These are phyloP conservation scores for Sceloporus undulatus DNA, from an alignment of 2,113 vertebrate species.

Conservation along the genomic window DNA sequence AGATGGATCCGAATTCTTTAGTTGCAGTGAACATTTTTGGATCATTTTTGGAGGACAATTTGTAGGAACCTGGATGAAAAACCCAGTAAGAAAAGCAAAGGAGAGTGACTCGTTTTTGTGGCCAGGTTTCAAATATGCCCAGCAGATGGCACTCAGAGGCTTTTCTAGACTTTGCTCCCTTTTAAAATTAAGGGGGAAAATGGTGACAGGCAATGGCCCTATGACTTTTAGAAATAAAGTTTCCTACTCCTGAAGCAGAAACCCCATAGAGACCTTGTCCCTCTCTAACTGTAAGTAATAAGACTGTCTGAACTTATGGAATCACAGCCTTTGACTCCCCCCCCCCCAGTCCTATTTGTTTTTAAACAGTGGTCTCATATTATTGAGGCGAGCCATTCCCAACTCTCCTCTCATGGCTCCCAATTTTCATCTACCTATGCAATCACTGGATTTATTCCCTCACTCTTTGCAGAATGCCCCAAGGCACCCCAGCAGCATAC, in stretches of 20 bases:
- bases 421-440: neutral
- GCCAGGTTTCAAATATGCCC: neutral
- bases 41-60: no score
- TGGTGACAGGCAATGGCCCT: neutral
- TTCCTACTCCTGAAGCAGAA: neutral
- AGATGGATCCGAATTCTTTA: neutral
- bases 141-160: constrained; percentile 21
- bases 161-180: neutral
- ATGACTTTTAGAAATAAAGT: neutral
- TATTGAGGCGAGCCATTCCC: neutral
- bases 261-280: neutral
- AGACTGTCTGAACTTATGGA: neutral
- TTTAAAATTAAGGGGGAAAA: neutral
- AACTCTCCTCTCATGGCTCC: neutral
- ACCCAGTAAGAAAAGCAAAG: neutral
- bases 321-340: neutral
- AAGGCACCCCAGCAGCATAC: neutral
- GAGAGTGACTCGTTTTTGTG: neutral
- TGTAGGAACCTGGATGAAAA: neutral
- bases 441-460: no score
- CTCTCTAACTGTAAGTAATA: no score
- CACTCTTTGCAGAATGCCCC: neutral
- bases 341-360: no score
- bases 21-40: neutral
- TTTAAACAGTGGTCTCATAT: neutral